Evolutionary conservation across 2,113 vertebrate genomes (phyloP), one percentile per base, ranked within the genome.

Genomic region (Chloropsis hardwickii): DNA sequence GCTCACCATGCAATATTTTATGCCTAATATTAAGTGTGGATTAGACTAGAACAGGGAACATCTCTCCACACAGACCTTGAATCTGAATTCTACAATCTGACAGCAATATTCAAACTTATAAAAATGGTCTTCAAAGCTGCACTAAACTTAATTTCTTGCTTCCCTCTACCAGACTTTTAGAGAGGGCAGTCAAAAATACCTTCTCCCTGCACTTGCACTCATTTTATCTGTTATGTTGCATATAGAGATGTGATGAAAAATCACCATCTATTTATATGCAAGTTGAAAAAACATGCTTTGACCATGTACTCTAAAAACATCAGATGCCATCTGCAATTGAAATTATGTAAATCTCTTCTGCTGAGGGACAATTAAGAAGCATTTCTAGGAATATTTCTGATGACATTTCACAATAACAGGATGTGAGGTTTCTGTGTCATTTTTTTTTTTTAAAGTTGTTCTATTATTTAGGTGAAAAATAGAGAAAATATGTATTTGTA

Each of bases 281-380:
- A 91, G 69, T 65, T 93, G 91, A 94, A 94, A 67, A 92, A 95
- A 77, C 60, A 67, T 78, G 23, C 54, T 92, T 84, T 90, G 90
- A 56, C 64, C 92, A 81, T 50, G 48, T 77, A 94, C 69, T 70
- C 57, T 61, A 91, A 95, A 92, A 90, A n/a, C 54, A 81, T 71
- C 39, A 92, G 77, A 93, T 85, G 35, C 71, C 42, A 94, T 76
- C 83, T 96, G 89, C 57, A 85, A 94, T 91, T 89, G 62, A 82
- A 92, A 80, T 84, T 44, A 61, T 54, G n/a, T 61, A 70, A 66
- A 81, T 86, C 29, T 87, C 24, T 76, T 81, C 33, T 74, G 40
- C 9, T 83, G 78, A 91, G 21, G n/a, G 84, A 85, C n/a, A 92
- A 58, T 66, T 70, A 82, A 91, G 66, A 70, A 83, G 18, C 27